Conservation (phyloP, 2,888 invertebrate genomes). For the Leptinotarsa rubiginosa region DNA sequence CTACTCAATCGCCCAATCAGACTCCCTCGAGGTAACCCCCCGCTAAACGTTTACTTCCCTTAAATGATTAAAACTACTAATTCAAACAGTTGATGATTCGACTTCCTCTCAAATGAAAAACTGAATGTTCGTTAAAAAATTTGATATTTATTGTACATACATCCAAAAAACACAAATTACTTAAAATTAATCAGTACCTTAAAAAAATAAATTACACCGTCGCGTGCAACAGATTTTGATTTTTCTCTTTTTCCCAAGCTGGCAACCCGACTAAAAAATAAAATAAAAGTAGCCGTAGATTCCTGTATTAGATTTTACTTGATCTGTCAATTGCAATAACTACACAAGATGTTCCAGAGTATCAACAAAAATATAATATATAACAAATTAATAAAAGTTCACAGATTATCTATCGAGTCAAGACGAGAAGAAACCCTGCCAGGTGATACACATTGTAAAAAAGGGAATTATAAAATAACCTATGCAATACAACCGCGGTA, state of each 20-base stretch:
- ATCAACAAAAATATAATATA: slow-evolving; percentile 46
- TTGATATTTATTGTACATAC: slow-evolving; percentile 45
- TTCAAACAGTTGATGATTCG: too few species aligned
- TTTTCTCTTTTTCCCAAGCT: slow-evolving; percentile 21
- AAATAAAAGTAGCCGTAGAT: slow-evolving; percentile 35
- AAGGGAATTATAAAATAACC: slow-evolving; percentile 42
- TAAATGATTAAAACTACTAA: too few species aligned
- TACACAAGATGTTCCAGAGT: slow-evolving; percentile 43
- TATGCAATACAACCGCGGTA: slow-evolving; percentile 41
- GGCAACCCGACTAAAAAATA: slow-evolving; percentile 20
- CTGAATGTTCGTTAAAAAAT: slow-evolving; percentile 37
- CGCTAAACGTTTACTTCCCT: too few species aligned
- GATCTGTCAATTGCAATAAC: slow-evolving; percentile 44
- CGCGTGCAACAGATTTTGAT: slow-evolving; percentile 22
- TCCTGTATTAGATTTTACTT: slow-evolving; percentile 49
- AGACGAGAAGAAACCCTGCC: slow-evolving; percentile 41
- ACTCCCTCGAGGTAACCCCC: too few species aligned
- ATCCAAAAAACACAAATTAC: slow-evolving; percentile 46
- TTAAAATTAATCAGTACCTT: slow-evolving; percentile 51
- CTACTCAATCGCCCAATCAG: too few species aligned
- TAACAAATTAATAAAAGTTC: slow-evolving; percentile 39
- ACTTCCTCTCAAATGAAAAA: slow-evolving; percentile 38
- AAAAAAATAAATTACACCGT: slow-evolving; percentile 34
- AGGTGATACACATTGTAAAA: slow-evolving; percentile 35
- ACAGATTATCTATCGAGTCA: slow-evolving; percentile 42